Percentiles rank a stretch among this genome's conserved stretches.
phyloP scores from a whole-genome alignment of 35 echinoderm and acorn worm species.

The Holothuria glaberrima region DNA sequence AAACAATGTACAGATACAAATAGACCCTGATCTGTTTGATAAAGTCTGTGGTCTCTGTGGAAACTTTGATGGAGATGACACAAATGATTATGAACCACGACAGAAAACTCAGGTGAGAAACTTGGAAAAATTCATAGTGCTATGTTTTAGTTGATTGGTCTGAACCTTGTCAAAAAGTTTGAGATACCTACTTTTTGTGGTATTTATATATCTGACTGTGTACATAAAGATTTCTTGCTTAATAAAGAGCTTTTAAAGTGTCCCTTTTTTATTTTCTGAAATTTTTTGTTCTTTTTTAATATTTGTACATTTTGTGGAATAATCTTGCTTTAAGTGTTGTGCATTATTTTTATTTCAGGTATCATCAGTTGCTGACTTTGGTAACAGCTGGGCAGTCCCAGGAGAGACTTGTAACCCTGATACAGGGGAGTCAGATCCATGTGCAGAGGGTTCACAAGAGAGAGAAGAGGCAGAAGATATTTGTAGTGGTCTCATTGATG shows the following conservation, averaged over 20 bases:
- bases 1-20: slow-evolving; percentile 23
- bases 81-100: slow-evolving; percentile 12
- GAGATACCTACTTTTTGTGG: too few relatives aligned
- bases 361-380: slow-evolving; percentile 64
- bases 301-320: too few relatives aligned
- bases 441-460: slow-evolving; percentile 52
- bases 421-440: slow-evolving; percentile 59
- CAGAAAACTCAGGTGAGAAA: slow-evolving; percentile 49
- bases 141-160: too few relatives aligned
- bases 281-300: too few relatives aligned
- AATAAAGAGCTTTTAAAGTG: too few relatives aligned
- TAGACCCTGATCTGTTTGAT: slow-evolving; percentile 38
- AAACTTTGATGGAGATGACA: slow-evolving; percentile 31
- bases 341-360: slow-evolving; percentile 14
- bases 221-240: too few relatives aligned
- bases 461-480: slow-evolving; percentile 65
- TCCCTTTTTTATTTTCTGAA: too few relatives aligned
- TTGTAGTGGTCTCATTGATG: slow-evolving; percentile 66
- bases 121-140: neutral
- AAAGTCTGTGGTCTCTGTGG: slow-evolving; percentile 48
- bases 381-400: slow-evolving; percentile 69
- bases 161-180: too few relatives aligned
- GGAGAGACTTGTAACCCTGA: slow-evolving; percentile 50
- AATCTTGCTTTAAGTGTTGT: too few relatives aligned
- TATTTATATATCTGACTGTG: too few relatives aligned